Base-by-base conservation (phyloP, 2,888 invertebrate species). In the Drosophila birchii region DNA sequence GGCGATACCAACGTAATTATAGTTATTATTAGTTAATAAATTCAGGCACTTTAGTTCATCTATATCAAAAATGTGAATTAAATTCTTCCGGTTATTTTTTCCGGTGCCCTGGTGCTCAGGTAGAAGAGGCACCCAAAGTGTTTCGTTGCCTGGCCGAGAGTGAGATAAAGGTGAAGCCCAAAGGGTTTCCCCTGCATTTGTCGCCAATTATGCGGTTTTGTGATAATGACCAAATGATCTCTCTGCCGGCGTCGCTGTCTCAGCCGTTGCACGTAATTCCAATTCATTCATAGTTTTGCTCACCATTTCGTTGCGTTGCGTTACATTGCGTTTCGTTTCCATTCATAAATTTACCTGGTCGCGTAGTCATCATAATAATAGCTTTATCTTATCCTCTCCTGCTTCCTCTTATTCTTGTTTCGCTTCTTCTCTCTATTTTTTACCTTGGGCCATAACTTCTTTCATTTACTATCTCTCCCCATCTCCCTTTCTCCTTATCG, bases 201-300 rank as follows among this genome's bases (percentile, higher is more conserved):
- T 89, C 86, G 87, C 86, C 90, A 86, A 89, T 88, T 88, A 89
- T 89, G 88, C 85, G 86, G 90, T 88, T 86, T 89, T 84, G 72
- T 86, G 87, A 89, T 89, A 86, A 87, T 87, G 85, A 86, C 87
- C 89, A 86, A 86, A 89, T 89, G 88, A 88, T 89, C 86, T 86
- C 72, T 67, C 67, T 59, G 20, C 77, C 45, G 54, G n/a, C 60
- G 38, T 59, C 59, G 36, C 71, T 62, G 61, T 64, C 66, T 64
- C 54, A 77, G 76, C 56, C 78, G 76, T 63, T 74, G 59, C 86
- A 90, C 90, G 90, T 87, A 89, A 86, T 80, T 79, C 79, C 89
- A 79, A 80, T 86, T 90, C 91, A 90, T 90, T 90, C 83, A 90
- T 87, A 78, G 81, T 45, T 76, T 62, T 60, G 45, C 60, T 32